Conservation (phyloP, 2,888 invertebrate species). For the Chymomyza caudatula region DNA sequence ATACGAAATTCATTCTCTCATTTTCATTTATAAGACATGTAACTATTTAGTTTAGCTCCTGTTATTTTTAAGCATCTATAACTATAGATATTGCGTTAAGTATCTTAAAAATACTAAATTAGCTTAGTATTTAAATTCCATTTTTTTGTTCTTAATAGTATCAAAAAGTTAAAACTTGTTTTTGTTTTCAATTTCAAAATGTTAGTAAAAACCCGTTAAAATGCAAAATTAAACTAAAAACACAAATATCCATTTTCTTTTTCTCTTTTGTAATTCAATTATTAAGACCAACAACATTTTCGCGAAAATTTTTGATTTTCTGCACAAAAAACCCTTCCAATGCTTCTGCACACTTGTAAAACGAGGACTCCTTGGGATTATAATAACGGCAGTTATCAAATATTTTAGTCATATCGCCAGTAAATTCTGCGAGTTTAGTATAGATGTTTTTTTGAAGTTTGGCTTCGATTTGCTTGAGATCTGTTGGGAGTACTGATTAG, state of each 20-base stretch:
- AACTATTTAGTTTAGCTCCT: conserved; percentile 35
- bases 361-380: conserved; percentile 96
- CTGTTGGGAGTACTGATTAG: conserved; percentile 80
- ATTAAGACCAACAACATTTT: conserved; percentile 83
- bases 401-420: conserved; percentile 98
- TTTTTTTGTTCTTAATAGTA: neutral
- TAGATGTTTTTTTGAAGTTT: conserved; percentile 91
- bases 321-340: conserved; percentile 97
- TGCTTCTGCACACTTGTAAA: conserved; percentile 96
- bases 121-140: neutral
- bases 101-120: neutral
- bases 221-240: conserved; percentile 1
- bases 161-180: conserved; percentile 1
- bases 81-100: conserved; percentile 11
- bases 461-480: conserved; percentile 93
- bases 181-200: neutral
- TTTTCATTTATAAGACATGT: conserved; percentile 3
- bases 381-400: conserved; percentile 99
- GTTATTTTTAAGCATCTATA: conserved; percentile 10
- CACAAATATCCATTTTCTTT: neutral
- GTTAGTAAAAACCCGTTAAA: neutral
- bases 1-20: neutral
- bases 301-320: conserved; percentile 92
- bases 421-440: conserved; percentile 93
- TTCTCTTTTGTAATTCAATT: conserved; percentile 30